phyloP scores from a whole-genome alignment of 2,888 invertebrate species.

The Zeuzera pyrina region DNA sequence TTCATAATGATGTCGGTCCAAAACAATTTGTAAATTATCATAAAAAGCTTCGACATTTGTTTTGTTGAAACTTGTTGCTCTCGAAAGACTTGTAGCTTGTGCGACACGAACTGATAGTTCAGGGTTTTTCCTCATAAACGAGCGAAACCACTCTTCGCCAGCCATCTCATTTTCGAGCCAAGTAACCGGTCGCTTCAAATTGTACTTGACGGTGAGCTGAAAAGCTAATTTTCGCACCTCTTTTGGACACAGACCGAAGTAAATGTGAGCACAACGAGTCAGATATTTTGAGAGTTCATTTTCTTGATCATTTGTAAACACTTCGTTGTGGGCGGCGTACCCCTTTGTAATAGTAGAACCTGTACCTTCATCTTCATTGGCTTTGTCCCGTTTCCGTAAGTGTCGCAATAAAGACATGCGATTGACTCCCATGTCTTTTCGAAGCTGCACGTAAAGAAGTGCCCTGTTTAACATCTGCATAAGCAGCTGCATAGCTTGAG shows the following conservation, averaged over 20 bases:
- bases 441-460: slow-evolving; percentile 10
- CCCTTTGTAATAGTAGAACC: slow-evolving; percentile 8
- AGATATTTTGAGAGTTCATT: slow-evolving; percentile 3
- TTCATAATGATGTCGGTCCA: slow-evolving; percentile 12
- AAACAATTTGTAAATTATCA: slow-evolving; percentile 11
- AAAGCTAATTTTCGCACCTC: slow-evolving; percentile 9
- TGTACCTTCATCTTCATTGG: slow-evolving; percentile 3
- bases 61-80: slow-evolving; percentile 13
- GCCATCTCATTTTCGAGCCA: slow-evolving; percentile 11
- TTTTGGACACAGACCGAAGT: slow-evolving; percentile 7
- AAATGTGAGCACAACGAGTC: slow-evolving; percentile 4
- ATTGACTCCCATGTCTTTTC: slow-evolving; percentile 8
- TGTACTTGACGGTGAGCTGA: slow-evolving; percentile 8
- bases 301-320: slow-evolving; percentile 3
- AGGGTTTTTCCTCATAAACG: slow-evolving; percentile 9
- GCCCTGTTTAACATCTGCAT: too few relatives aligned
- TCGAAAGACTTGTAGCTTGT: slow-evolving; percentile 13
- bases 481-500: slow-evolving; percentile 8
- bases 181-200: slow-evolving; percentile 6
- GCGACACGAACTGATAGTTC: slow-evolving; percentile 11
- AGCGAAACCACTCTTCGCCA: slow-evolving; percentile 11
- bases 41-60: slow-evolving; percentile 12
- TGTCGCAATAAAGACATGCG: slow-evolving; percentile 13
- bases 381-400: slow-evolving; percentile 7
- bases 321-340: slow-evolving; percentile 9